phyloP scores from a whole-genome alignment of 2,113 vertebrate genomes.

The Sturnira hondurensis region DNA sequence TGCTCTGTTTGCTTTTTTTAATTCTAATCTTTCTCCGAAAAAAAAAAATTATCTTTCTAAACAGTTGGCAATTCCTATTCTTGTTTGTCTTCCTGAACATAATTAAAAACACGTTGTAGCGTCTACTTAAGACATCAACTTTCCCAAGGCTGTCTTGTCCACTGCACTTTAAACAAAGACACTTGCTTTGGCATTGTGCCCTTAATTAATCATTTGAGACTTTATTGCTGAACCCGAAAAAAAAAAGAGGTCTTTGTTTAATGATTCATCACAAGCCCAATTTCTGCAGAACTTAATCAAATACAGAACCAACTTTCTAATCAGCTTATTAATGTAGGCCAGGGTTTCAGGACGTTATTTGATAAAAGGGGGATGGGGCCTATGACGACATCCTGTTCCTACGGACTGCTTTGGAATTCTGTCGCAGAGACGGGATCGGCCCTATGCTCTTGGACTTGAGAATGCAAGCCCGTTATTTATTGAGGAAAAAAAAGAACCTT shows the following conservation, averaged over 20 bases:
- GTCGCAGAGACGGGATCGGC: background rate
- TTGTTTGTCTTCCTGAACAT: conserved; percentile 86
- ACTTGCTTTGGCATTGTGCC: conserved; percentile 86
- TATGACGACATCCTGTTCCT: background rate
- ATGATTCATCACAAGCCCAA: conserved; percentile 82
- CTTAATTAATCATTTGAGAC: conserved; percentile 87
- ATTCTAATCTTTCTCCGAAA: conserved; percentile 83
- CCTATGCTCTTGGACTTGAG: background rate
- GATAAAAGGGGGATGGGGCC: background rate
- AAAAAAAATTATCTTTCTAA: conserved; percentile 86
- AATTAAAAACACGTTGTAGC: conserved; percentile 88
- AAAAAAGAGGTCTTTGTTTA: conserved; percentile 78
- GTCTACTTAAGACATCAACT: conserved; percentile 91
- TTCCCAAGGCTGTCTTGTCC: conserved; percentile 88
- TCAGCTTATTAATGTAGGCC: conserved; percentile 55
- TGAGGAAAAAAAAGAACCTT: background rate
- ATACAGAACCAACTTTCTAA: conserved; percentile 81
- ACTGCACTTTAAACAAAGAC: conserved; percentile 87
- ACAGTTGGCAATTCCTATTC: conserved; percentile 87
- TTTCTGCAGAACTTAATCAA: conserved; percentile 83
- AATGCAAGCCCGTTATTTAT: background rate
- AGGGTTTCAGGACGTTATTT: conserved; percentile 51
- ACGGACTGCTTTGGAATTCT: background rate
- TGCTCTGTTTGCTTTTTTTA: conserved; percentile 81
- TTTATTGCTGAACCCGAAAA: conserved; percentile 80